phyloP scores from a whole-genome alignment of 37 sponge, comb jelly and placozoan species.

The Ianthella basta region DNA sequence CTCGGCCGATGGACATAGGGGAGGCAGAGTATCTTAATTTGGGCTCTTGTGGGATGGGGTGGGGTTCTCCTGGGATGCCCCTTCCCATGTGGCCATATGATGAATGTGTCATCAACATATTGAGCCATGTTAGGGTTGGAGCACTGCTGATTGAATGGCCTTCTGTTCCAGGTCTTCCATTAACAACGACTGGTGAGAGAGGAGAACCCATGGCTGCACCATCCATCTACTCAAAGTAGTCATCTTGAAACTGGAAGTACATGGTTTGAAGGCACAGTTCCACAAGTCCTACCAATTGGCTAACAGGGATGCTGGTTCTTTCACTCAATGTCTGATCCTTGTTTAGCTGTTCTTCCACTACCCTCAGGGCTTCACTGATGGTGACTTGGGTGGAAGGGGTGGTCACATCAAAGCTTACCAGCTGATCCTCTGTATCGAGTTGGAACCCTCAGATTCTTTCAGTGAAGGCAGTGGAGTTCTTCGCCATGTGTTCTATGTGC shows the following conservation, averaged over 20 bases:
- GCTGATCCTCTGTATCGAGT: neutral
- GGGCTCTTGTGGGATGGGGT: too few species aligned
- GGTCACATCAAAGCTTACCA: neutral
- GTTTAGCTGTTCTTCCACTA: neutral
- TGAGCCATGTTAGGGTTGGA: neutral
- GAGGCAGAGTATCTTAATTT: too few species aligned
- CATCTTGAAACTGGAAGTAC: slow-evolving; percentile 15
- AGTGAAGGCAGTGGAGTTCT: too few species aligned
- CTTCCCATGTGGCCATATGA: neutral
- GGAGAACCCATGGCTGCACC: slow-evolving; percentile 39
- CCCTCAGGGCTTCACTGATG: too few species aligned
- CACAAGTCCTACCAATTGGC: neutral
- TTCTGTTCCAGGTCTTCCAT: neutral
- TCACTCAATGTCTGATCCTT: neutral
- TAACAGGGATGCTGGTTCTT: neutral
- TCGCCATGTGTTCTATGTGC: neutral
- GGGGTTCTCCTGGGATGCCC: too few species aligned
- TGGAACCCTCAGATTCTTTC: neutral
- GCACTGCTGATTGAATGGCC: neutral
- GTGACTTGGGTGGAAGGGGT: slow-evolving; percentile 1
- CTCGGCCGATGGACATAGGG: too few species aligned
- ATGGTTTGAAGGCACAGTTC: neutral
- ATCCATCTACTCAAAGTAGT: neutral
- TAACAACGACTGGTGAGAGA: slow-evolving; percentile 22
- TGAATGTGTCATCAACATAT: slow-evolving; percentile 3